Evolutionary conservation across 1,140 invertebrate species (phyloP).

Genomic region (Rhagoletis zephyria): DNA sequence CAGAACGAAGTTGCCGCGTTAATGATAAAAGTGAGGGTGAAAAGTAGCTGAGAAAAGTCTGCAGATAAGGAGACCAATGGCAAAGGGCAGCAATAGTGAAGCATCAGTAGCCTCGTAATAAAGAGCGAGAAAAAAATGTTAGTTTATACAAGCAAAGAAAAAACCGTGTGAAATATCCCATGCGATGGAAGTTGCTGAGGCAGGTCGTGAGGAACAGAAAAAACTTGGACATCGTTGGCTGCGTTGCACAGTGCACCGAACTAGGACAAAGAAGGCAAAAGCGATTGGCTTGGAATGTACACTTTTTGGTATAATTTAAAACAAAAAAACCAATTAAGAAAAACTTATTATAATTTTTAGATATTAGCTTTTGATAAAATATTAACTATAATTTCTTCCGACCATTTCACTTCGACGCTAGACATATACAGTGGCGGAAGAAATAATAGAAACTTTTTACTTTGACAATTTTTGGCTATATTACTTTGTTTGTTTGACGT

Average conservation of each 20-base stretch:
- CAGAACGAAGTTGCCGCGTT: conserved; percentile 26
- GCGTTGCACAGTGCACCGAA: neutral
- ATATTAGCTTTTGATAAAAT: too few relatives aligned
- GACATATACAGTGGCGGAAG: too few relatives aligned
- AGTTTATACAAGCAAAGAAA: neutral
- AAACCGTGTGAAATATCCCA: neutral
- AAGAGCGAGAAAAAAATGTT: neutral
- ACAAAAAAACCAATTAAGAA: too few relatives aligned
- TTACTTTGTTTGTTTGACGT: too few relatives aligned
- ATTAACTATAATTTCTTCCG: too few relatives aligned
- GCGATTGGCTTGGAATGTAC: too few relatives aligned
- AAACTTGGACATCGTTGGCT: neutral
- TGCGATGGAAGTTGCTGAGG: neutral
- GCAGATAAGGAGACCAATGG: neutral
- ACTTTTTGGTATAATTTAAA: too few relatives aligned
- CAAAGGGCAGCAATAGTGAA: neutral
- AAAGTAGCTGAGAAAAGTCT: neutral
- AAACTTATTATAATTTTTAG: too few relatives aligned
- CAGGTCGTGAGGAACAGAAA: neutral
- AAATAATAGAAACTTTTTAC: too few relatives aligned
- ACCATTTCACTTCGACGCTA: too few relatives aligned
- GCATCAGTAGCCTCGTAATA: neutral
- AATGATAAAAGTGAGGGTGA: conserved; percentile 43
- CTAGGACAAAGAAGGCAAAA: too few relatives aligned
- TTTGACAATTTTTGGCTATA: too few relatives aligned